Percentiles rank a stretch among this genome's conserved stretches.
Evolutionary conservation across 2,888 invertebrate species (phyloP).

Genomic region (Heliconius erato): DNA sequence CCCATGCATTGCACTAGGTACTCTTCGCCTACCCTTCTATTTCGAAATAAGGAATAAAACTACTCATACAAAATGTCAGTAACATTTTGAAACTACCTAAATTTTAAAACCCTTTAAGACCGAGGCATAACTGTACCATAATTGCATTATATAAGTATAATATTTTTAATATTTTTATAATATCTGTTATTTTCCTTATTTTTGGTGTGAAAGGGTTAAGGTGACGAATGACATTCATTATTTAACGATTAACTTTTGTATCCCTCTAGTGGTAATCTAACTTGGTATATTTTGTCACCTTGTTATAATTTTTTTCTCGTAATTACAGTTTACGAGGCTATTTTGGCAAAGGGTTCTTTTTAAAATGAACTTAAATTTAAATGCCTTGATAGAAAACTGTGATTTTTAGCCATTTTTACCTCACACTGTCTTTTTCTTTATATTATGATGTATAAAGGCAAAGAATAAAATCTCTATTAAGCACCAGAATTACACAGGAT

Average conservation of each 20-base stretch:
- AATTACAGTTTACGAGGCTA: not conserved
- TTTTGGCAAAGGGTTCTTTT: not conserved
- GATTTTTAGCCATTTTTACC: not conserved
- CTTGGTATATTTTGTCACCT: constrained; percentile 39
- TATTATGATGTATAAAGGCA: too few species aligned
- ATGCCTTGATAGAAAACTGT: not conserved
- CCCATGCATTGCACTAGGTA: too few species aligned
- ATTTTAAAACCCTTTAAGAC: not conserved
- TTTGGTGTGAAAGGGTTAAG: constrained; percentile 61
- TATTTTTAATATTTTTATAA: not conserved
- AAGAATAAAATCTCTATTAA: too few species aligned
- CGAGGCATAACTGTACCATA: not conserved
- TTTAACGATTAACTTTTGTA: constrained; percentile 67
- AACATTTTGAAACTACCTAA: too few species aligned
- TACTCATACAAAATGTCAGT: too few species aligned
- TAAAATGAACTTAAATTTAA: constrained; percentile 1
- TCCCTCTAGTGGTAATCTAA: constrained; percentile 17
- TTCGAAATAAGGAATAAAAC: too few species aligned
- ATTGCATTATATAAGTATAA: not conserved
- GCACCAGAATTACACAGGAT: too few species aligned
- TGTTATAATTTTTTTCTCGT: constrained; percentile 31
- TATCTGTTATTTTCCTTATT: constrained; percentile 28
- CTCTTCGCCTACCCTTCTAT: too few species aligned
- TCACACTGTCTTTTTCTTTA: not conserved
- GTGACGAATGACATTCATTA: constrained; percentile 76